These are phyloP conservation scores for Phymatocera aterrima DNA, from an alignment of 2,888 invertebrate species.

Conservation along the genomic window DNA sequence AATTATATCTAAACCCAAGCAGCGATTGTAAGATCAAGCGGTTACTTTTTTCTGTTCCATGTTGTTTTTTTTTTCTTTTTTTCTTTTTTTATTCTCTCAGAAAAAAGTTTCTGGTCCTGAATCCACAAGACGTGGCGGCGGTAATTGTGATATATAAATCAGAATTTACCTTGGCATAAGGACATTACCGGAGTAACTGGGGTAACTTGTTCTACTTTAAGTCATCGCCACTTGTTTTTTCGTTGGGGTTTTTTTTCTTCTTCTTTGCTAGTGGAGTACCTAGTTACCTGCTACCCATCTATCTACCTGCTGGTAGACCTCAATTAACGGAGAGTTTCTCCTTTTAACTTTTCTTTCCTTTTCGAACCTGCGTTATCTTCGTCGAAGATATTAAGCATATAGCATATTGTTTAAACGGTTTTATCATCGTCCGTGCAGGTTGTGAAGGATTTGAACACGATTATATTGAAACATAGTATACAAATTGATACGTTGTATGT, in stretches of 20 bases:
- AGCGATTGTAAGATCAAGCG: no score
- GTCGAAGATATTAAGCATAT: no score
- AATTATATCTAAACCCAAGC: no score
- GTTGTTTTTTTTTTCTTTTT: no score
- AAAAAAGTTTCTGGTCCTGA: neutral
- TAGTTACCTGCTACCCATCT: neutral
- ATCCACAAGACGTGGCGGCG: neutral
- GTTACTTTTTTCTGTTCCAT: no score
- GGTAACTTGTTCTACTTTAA: constrained; percentile 11
- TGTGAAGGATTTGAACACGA: no score
- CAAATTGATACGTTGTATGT: no score
- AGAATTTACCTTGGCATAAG: constrained; percentile 10
- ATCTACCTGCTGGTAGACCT: no score
- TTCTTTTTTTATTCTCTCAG: neutral
- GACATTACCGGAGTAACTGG: neutral
- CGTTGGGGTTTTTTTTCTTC: neutral
- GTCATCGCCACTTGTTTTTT: neutral
- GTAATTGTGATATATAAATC: constrained; percentile 32
- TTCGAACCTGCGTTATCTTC: neutral
- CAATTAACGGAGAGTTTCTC: neutral
- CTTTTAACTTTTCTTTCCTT: neutral
- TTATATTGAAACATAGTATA: no score
- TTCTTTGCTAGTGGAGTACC: neutral
- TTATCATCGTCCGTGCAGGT: no score
- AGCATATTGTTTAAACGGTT: no score